A percentile compares a stretch with the other conserved stretches of the same genome.
phyloP scores from a whole-genome alignment of 2,797 vertebrate species.

The Chelmon rostratus region DNA sequence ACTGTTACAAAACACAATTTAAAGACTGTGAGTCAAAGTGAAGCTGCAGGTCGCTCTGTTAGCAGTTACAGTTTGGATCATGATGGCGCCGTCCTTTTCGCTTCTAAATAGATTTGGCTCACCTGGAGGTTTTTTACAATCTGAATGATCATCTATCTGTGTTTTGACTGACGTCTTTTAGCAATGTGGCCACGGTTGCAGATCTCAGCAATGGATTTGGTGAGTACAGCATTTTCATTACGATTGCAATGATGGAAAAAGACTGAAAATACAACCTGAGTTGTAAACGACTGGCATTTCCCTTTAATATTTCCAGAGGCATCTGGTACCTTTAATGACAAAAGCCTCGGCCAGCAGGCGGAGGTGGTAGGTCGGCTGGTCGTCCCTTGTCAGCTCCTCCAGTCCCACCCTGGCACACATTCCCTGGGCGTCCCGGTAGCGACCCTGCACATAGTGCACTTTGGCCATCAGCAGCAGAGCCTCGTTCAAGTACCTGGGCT shows the following conservation, averaged over 20 bases:
- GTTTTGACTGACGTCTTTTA: not conserved
- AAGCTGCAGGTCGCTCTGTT: not conserved
- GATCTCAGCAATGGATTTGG: not conserved
- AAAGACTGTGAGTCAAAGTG: not conserved
- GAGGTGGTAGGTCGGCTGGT: constrained; percentile 92
- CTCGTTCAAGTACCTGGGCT: constrained; percentile 94
- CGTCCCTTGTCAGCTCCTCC: constrained; percentile 90
- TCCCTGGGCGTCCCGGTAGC: constrained; percentile 94
- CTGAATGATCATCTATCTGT: not conserved
- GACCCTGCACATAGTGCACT: constrained; percentile 94
- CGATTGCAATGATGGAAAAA: not conserved
- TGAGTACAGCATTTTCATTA: not conserved
- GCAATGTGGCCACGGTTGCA: not conserved
- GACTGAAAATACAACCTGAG: not conserved
- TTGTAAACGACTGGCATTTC: not conserved
- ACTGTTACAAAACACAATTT: not conserved
- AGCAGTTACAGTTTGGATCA: not conserved
- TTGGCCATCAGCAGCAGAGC: constrained; percentile 95
- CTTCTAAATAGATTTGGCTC: not conserved
- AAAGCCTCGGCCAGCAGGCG: constrained; percentile 95
- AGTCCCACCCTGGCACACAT: constrained; percentile 95
- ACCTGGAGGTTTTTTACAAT: not conserved
- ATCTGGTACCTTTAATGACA: constrained; percentile 93
- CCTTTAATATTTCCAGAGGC: not conserved
- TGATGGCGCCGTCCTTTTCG: no score